phyloP scores from a whole-genome alignment of 1,140 invertebrate genomes.

The Philopotamus ludificatus region DNA sequence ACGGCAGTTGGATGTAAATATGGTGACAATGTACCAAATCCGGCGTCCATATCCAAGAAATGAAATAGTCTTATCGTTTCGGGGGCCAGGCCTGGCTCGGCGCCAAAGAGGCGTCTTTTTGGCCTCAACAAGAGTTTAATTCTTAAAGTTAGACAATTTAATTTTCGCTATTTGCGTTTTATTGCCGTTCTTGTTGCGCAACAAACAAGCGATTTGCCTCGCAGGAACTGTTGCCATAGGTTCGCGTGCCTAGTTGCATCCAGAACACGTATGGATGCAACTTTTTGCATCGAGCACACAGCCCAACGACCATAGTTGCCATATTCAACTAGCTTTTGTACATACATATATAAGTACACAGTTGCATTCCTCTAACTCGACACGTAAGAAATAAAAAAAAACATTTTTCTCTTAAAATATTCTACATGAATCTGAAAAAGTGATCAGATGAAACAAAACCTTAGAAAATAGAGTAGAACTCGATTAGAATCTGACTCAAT shows the following conservation, averaged over 20 bases:
- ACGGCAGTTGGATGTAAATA: no score
- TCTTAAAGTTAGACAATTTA: conserved; percentile 42
- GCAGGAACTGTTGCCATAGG: conserved; percentile 9
- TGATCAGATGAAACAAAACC: no score
- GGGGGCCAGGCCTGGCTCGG: conserved; percentile 14
- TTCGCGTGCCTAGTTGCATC: conserved; percentile 6
- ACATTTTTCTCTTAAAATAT: neutral
- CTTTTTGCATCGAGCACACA: neutral
- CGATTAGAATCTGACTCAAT: no score
- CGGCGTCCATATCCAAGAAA: no score
- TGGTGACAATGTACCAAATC: no score
- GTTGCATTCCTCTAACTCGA: no score
- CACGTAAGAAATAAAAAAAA: no score
- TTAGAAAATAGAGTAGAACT: no score
- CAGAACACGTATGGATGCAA: conserved; percentile 1
- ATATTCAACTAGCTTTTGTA: no score
- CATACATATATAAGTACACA: no score
- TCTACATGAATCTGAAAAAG: no score
- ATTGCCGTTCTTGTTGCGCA: conserved; percentile 36
- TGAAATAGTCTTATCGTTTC: no score
- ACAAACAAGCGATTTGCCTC: conserved; percentile 3
- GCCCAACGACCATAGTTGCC: neutral
- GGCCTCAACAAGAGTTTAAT: conserved; percentile 41
- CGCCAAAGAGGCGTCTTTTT: conserved; percentile 41
- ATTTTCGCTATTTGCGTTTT: conserved; percentile 41